Percentiles rank a stretch among this genome's conserved stretches.
These are phyloP conservation scores for Agelas oroides DNA, from an alignment of 37 sponge, comb jelly and placozoan species.

Conservation along the genomic window DNA sequence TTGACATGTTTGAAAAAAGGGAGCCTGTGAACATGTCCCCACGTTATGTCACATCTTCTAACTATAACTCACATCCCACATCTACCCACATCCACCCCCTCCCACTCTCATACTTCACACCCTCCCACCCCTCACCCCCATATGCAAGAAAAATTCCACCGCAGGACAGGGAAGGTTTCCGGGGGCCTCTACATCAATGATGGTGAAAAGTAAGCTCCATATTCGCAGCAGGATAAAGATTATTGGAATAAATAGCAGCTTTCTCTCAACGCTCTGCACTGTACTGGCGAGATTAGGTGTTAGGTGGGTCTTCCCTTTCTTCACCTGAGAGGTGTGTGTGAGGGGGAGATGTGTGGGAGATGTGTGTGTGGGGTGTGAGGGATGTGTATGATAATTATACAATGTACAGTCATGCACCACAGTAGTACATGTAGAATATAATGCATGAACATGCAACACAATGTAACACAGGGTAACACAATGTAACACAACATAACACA, in stretches of 20 bases:
- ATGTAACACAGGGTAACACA: no score
- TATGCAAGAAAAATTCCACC: slow-evolving; percentile 5
- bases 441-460: no score
- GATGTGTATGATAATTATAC: no score
- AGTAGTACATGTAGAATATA: no score
- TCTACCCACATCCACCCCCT: not conserved
- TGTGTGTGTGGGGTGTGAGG: no score
- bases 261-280: slow-evolving; percentile 41
- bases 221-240: slow-evolving; percentile 63
- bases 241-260: slow-evolving; percentile 69
- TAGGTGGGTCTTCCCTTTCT: not conserved
- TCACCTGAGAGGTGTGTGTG: not conserved
- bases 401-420: no score
- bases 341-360: not conserved
- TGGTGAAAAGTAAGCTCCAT: slow-evolving; percentile 43
- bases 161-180: slow-evolving; percentile 5
- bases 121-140: slow-evolving; percentile 10
- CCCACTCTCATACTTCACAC: no score
- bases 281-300: not conserved
- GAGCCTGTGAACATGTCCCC: no score
- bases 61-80: not conserved
- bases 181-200: slow-evolving; percentile 16
- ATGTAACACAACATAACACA: no score
- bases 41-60: no score
- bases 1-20: no score